Base-by-base conservation (phyloP, 1,140 invertebrate genomes). In the Drosophila kanapiae region DNA sequence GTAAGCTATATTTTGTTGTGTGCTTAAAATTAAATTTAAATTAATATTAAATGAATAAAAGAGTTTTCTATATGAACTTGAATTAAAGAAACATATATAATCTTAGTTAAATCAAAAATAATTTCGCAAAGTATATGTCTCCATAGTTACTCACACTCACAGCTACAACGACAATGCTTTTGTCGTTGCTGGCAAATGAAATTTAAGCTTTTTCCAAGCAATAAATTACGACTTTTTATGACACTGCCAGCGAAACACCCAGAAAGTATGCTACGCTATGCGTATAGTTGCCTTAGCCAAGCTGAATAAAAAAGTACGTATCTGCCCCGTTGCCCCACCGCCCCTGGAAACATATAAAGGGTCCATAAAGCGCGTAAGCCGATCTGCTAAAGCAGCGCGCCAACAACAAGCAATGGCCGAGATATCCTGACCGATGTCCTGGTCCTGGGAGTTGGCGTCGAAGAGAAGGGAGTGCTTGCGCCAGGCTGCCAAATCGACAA, bases 151-250 rank as follows among this genome's bases (percentile, higher is more conserved):
- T 74, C 72, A 63, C 33, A 56, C 62, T 74, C 38, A 40, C 43
- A 51, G 53, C 53, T 51, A 75, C 54, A 54, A 65, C 49, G 75
- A 82, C 74, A 86, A 88, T 75, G 81, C 61, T 54, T 81, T 81
- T 88, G 84, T 81, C 84, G 80, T 81, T 69, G 86, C 75, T 91
- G 79, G 71, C 86, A 90, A 90, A 90, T 90, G 86, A 90, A 90
- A 90, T 90, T 90, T 91, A 91, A 90, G 87, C 86, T 90, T 90
- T 88, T 90, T 90, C 86, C 86, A 78, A 80, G 86, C 86, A 87
- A 90, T 90, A 90, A 90, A 90, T 90, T 90, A 90, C 83, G 86
- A 91, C 78, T 90, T 90, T 90, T 90, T 90, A 90, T 91, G 87
- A 87, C 87, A 74, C 82, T 82, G 78, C 69, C 78, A 81, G 57